Evolutionary conservation across 2,888 invertebrate genomes (phyloP), one percentile per base, ranked within the genome.

Genomic region (Drosophila monieri): DNA sequence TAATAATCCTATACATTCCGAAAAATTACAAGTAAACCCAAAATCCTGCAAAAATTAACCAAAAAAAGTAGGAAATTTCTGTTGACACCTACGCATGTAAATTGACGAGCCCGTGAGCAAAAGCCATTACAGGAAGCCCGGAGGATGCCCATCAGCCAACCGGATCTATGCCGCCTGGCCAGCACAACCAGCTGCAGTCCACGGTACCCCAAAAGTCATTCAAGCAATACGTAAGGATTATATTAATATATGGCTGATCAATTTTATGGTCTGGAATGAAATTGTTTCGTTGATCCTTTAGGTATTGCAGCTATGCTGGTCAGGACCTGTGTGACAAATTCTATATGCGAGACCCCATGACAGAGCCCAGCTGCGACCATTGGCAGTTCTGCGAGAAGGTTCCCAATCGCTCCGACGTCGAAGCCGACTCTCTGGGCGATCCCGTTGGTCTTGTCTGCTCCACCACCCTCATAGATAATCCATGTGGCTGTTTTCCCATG

Each of bases 371-470:
- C 15, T 32, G 46, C 61, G 61, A 25, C 9, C 46, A 56, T 15
- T 59, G 51, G 70, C 4, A 47, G 0, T 46, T 39, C 15, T 59
- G 37, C 25, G 27, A 71, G 6, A 39, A 47, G 21, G 12, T 27
- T 4, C 21, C 21, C 1, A 58, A 53, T 12, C 52, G 57, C 5
- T 53, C 32, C 1, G 12, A 39, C 5, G 32, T 41, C 5, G 44
- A 66, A 25, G 49, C 47, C 10, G 67, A 78, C 47, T 53, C 74
- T 4, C 27, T 78, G 5, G 70, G 66, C 5, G 32, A 41, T 9
- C 39, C 68, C 0, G 43, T 78, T 18, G 69, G 71, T 0, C n/a
- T 74, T 9, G 61, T 65, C 39, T 69, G 62, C 12, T 70, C 64
- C 5, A 61, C 48, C 12, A 8, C 18, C 6, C 57, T 48, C 21